Base-by-base conservation (phyloP, 2,888 invertebrate species). In the Margaritifera margaritifera region DNA sequence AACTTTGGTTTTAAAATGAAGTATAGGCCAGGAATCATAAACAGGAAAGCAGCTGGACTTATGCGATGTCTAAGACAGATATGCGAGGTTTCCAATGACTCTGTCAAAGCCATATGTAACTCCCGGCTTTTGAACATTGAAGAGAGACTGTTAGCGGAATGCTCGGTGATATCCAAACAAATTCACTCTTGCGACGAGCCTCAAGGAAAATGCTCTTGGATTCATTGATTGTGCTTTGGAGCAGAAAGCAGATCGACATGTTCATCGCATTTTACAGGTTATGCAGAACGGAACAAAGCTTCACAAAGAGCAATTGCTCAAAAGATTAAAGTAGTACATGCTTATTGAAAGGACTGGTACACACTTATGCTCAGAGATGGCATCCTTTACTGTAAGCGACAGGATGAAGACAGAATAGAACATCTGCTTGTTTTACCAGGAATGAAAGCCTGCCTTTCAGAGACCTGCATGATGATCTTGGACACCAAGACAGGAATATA, bases 31-130 rank as follows among this genome's bases (percentile, higher is more conserved):
- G 71, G 75, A 24, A 55, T 24, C 50, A 19, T 27, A 4, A 72
- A 75, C 51, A 22, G 25, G 8, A 67, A 69, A 66, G 72, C 75
- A n/a, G 75, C 69, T 61, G 56, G 51, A 20, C 64, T 67, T 8
- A 72, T 88, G 51, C 53, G 72, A 31, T 20, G 62, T 20, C 71
- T 64, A 25, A 0, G 11, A 11, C 8, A n/a, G 6, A n/a, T 11
- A 8, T 8, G 24, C 6, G 57, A 56, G 6, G 24, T 11, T n/a
- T 56, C 24, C 57, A n/a, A n/a, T 22, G 57, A 56, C 11, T 11
- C 24, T 56, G n/a, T 56, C 22, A 8, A 24, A n/a, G 57, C 57
- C 11, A 56, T 56, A 18, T 18, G 22, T 11, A n/a, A n/a, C n/a
- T n/a, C n/a, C n/a, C n/a, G n/a, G n/a, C n/a, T n/a, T n/a, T n/a